Evolutionary conservation across 2,113 vertebrate species (phyloP).

Genomic region (Desmodus rotundus): DNA sequence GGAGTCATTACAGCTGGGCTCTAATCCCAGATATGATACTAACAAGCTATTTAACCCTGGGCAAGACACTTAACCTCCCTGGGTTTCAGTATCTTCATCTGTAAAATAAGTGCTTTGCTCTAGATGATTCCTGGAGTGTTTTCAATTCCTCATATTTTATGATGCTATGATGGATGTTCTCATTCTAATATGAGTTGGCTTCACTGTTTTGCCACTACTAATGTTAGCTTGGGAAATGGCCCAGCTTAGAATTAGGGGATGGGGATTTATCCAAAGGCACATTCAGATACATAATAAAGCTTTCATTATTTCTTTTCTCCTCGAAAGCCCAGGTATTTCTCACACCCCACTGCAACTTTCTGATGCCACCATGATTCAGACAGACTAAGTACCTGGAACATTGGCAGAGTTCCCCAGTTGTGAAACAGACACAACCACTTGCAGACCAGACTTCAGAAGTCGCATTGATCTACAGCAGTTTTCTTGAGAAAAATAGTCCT

Average conservation of each 20-base stretch:
- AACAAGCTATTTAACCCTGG: constrained; percentile 35
- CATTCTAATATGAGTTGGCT: not conserved
- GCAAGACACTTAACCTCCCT: not conserved
- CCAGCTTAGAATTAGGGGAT: not conserved
- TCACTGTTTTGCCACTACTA: not conserved
- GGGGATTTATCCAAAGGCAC: not conserved
- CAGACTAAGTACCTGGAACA: not conserved
- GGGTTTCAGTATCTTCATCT: not conserved
- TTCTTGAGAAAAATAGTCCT: constrained; percentile 76
- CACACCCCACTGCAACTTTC: not conserved
- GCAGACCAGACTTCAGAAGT: constrained; percentile 59
- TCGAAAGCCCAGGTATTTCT: not conserved
- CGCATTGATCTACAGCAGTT: constrained; percentile 55
- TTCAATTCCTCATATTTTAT: not conserved
- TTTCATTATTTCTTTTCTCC: not conserved
- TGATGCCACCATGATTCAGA: not conserved
- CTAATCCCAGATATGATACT: not conserved
- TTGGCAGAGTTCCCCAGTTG: not conserved
- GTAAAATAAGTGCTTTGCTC: not conserved
- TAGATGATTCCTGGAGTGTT: not conserved
- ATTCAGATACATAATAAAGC: not conserved
- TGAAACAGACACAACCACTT: constrained; percentile 33
- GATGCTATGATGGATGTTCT: not conserved
- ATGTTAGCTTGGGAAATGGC: not conserved
- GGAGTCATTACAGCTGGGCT: not conserved